phyloP scores from a whole-genome alignment of 2,888 invertebrate genomes.

The Thyatira batis region DNA sequence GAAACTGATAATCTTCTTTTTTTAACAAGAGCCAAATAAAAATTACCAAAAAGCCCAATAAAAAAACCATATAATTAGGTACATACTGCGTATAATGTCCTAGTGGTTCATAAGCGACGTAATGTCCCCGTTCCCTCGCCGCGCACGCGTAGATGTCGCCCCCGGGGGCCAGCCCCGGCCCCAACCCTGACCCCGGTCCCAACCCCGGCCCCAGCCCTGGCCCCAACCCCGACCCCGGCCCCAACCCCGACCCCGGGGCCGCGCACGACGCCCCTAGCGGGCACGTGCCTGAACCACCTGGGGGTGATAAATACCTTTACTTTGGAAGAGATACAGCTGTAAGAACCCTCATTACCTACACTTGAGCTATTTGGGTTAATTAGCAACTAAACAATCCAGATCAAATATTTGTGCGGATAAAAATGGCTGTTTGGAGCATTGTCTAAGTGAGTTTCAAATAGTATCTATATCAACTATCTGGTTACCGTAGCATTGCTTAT shows the following conservation, averaged over 20 bases:
- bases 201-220: conserved; percentile 12
- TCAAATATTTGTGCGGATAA: too few relatives aligned
- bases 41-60: not conserved
- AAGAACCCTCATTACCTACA: too few relatives aligned
- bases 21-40: too few relatives aligned
- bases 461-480: too few relatives aligned
- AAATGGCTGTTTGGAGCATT: too few relatives aligned
- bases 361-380: too few relatives aligned
- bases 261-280: conserved; percentile 60
- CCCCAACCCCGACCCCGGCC: conserved; percentile 37
- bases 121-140: conserved; percentile 74
- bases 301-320: not conserved
- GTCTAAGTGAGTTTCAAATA: too few relatives aligned
- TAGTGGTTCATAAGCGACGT: conserved; percentile 77
- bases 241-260: conserved; percentile 23
- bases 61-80: not conserved
- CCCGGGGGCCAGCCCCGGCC: conserved; percentile 27
- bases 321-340: not conserved
- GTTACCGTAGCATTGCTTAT: too few relatives aligned
- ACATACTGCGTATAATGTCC: conserved; percentile 76
- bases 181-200: conserved; percentile 11
- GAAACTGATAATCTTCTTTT: too few relatives aligned
- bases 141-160: conserved; percentile 72
- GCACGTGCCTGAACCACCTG: conserved; percentile 59
- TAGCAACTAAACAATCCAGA: too few relatives aligned